Percentiles rank a stretch among this genome's conserved stretches.
These are phyloP conservation scores for Pachydiplax longipennis DNA, from an alignment of 2,888 invertebrate species.

Conservation along the genomic window DNA sequence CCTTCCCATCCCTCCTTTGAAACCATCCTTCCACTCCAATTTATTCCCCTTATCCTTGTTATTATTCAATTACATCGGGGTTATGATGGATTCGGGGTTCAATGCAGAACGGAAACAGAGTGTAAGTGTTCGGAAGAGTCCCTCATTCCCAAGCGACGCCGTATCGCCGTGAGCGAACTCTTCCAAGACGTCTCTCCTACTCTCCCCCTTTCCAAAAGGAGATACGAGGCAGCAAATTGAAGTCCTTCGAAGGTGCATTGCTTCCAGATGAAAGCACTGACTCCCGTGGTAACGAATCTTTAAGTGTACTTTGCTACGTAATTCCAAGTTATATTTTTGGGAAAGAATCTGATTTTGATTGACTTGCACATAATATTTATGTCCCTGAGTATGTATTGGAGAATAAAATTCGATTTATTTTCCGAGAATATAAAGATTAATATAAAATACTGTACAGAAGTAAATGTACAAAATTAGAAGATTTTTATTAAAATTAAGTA, in stretches of 20 bases:
- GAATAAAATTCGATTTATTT: too few species aligned
- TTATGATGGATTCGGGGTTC: slow-evolving; percentile 10
- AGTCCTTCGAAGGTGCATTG: background rate
- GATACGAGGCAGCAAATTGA: background rate
- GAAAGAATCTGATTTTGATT: too few species aligned
- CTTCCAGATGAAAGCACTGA: too few species aligned
- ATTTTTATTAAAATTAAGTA: too few species aligned
- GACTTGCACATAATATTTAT: too few species aligned
- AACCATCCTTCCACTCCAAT: background rate
- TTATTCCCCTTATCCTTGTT: slow-evolving; percentile 9
- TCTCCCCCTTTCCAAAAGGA: background rate
- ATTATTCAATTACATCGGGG: slow-evolving; percentile 36
- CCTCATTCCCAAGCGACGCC: background rate
- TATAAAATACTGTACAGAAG: too few species aligned
- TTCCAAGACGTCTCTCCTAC: background rate
- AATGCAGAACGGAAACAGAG: slow-evolving; percentile 23
- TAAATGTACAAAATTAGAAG: too few species aligned
- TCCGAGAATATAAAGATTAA: too few species aligned
- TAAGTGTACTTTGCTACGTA: too few species aligned
- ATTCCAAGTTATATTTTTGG: too few species aligned
- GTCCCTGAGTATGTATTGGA: too few species aligned
- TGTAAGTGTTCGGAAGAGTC: slow-evolving; percentile 6
- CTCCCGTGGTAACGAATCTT: too few species aligned
- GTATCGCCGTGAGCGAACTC: background rate
- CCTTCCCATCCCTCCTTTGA: background rate